Conservation (phyloP, 2,888 invertebrate species). For the Lapara coniferarum region DNA sequence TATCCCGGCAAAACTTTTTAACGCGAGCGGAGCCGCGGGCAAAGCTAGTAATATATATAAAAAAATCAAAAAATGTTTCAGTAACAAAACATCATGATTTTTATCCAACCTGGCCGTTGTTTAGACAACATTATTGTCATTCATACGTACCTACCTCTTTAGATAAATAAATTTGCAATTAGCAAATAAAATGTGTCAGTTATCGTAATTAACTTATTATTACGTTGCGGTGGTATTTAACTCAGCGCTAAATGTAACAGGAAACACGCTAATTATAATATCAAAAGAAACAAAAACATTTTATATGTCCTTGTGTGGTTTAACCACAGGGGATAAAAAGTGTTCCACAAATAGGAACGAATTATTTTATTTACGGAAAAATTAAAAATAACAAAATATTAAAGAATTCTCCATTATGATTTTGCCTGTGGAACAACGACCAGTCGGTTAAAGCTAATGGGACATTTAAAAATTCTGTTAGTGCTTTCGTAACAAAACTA, state of each 20-base stretch:
- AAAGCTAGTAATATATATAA: no score
- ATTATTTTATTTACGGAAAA: background rate
- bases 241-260: background rate
- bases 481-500: background rate
- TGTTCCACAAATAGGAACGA: constrained; percentile 3
- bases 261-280: background rate
- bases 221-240: background rate
- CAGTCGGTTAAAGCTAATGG: background rate
- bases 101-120: no score
- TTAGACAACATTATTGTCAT: background rate
- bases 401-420: background rate
- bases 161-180: background rate
- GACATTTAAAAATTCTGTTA: background rate
- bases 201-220: constrained; percentile 6
- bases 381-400: background rate
- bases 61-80: no score
- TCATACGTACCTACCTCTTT: background rate
- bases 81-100: no score
- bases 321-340: constrained; percentile 2
- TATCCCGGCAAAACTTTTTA: no score
- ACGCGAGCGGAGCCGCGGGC: no score
- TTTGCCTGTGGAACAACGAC: background rate
- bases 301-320: no score
- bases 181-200: background rate
- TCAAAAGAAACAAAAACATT: no score